Evolutionary conservation across 2,113 vertebrate species (phyloP).

Genomic region (Oreochromis aureus): DNA sequence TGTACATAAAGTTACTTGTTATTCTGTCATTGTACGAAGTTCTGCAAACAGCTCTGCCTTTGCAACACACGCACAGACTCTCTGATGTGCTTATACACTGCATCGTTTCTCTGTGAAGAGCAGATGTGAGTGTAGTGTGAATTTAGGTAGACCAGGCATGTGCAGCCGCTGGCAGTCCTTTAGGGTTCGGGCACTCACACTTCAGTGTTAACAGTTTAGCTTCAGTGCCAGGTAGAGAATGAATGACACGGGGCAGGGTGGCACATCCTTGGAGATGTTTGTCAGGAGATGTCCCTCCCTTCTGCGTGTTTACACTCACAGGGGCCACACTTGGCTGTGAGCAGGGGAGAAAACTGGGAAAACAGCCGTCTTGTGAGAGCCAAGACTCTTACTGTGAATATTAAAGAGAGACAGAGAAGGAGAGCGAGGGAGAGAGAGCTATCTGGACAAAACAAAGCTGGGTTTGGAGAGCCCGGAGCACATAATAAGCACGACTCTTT

Average conservation of each 20-base stretch:
- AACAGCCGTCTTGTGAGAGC: constrained; percentile 67
- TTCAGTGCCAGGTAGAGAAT: constrained; percentile 58
- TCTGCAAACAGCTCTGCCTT: neutral
- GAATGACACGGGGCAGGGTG: constrained; percentile 62
- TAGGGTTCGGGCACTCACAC: constrained; percentile 36
- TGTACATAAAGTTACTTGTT: neutral
- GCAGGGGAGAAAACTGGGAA: constrained; percentile 53
- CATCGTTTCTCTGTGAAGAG: neutral
- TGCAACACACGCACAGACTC: neutral
- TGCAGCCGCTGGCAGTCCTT: constrained; percentile 45
- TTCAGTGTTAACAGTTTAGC: constrained; percentile 61
- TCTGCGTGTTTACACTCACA: constrained; percentile 69
- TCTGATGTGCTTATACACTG: neutral
- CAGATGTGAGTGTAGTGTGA: constrained; percentile 36
- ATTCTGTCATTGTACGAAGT: neutral
- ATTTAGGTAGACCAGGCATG: constrained; percentile 22
- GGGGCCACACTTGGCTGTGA: constrained; percentile 72
- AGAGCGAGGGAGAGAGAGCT: constrained; percentile 25
- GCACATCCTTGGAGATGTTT: constrained; percentile 71
- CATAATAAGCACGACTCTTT: constrained; percentile 71
- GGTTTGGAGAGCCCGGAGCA: constrained; percentile 61
- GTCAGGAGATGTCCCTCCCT: constrained; percentile 69
- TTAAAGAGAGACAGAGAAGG: constrained; percentile 68
- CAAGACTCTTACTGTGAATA: constrained; percentile 77
- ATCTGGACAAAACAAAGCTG: constrained; percentile 72